Base-by-base conservation (phyloP, 2,888 invertebrate species). In the Periphyllus acericola region DNA sequence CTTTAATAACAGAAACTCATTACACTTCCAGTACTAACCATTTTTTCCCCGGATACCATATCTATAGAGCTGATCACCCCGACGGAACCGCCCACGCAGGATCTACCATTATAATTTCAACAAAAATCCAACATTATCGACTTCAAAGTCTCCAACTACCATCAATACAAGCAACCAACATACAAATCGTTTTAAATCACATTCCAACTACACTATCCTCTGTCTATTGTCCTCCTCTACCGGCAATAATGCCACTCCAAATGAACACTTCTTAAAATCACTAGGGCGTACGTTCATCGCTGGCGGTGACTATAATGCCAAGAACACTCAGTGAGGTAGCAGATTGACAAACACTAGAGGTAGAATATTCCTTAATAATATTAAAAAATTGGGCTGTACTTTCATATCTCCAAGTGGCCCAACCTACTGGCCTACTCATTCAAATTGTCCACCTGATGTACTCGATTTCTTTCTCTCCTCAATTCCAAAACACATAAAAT, bases 291-390 rank as follows among this genome's bases (percentile, higher is more conserved):
- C 66, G 66, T 66, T 66, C n/a, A n/a, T 66, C n/a, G 66, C 66
- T n/a, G n/a, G 66, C 6, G 66, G 66, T n/a, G n/a, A 66, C 21
- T 66, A n/a, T n/a, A 60, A 66, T 6, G n/a, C 66, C n/a, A 66
- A 66, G 66, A 66, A 66, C n/a, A 66, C 55, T 3, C 55, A 55
- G 17, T 55, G 55, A 19, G 55, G 55, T 55, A 55, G 55, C 32
- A 72, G 34, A 72, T 72, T 72, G 72, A 72, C 72, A 34, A 72
- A 72, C 72, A 29, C 71, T 34, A 34, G 72, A 72, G 34, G 72
- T 19, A 72, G 34, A 72, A 32, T 72, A 32, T 19, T 72, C 32
- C 72, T 72, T 32, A 34, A 72, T 8, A 72, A 72, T 19, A 34
- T 72, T 32, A 32, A 72, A 72, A 72, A 72, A 72, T 19, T 34